Evolutionary conservation across 2,888 invertebrate genomes (phyloP).

Genomic region (Aproaerema taeniolella): DNA sequence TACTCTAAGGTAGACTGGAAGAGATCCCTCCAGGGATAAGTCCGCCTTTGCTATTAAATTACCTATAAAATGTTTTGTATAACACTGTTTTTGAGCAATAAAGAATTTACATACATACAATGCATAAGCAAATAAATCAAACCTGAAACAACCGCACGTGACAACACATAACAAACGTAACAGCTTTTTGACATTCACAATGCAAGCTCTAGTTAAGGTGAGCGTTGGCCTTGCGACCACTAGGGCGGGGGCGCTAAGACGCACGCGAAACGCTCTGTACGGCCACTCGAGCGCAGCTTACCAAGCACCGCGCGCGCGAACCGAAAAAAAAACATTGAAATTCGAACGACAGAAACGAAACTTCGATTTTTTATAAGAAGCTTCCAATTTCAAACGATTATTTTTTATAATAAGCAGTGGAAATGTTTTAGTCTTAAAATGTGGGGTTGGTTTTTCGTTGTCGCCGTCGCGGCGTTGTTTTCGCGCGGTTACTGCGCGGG

Average conservation of each 20-base stretch:
- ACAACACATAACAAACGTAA: too few species aligned
- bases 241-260: slow-evolving; percentile 62
- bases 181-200: slow-evolving; percentile 28
- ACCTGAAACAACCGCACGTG: too few species aligned
- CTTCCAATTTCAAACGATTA: not conserved
- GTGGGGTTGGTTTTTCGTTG: slow-evolving; percentile 57
- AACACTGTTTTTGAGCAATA: too few species aligned
- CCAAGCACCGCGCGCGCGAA: slow-evolving; percentile 56
- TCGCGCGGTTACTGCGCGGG: slow-evolving; percentile 48
- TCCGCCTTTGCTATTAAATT: too few species aligned
- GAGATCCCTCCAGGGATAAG: too few species aligned
- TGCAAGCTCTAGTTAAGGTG: slow-evolving; percentile 37
- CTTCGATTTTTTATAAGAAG: slow-evolving; percentile 19
- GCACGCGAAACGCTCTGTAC: slow-evolving; percentile 35
- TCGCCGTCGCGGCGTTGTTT: slow-evolving; percentile 42
- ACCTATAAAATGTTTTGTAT: too few species aligned
- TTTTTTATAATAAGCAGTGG: not conserved
- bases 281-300: slow-evolving; percentile 59
- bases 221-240: slow-evolving; percentile 56
- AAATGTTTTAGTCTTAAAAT: slow-evolving; percentile 26
- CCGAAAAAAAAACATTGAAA: slow-evolving; percentile 14
- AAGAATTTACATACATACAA: too few species aligned
- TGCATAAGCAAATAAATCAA: too few species aligned
- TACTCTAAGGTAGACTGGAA: too few species aligned
- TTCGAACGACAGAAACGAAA: slow-evolving; percentile 9